A percentile compares a stretch with the other conserved stretches of the same genome.
Conservation (phyloP, 2,113 vertebrate species). For the Lagopus muta region DNA sequence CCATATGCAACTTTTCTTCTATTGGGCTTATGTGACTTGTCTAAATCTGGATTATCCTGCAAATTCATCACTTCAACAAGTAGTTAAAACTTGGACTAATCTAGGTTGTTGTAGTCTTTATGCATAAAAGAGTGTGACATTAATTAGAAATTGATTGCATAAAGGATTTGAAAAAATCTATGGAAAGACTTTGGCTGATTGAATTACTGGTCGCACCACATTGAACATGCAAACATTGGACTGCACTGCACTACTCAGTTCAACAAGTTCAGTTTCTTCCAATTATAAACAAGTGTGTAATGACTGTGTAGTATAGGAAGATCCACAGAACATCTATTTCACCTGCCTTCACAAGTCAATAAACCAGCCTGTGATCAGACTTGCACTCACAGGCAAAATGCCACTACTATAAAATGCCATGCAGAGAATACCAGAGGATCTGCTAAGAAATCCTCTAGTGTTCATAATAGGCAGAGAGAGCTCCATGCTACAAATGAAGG, state of each 20-base stretch:
- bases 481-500: not conserved
- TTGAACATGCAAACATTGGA: not conserved
- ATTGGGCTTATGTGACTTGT: not conserved
- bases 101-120: not conserved
- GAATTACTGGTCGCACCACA: not conserved
- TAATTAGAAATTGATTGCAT: not conserved
- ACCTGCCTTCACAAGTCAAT: not conserved
- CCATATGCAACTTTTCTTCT: not conserved
- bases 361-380: not conserved
- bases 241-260: not conserved
- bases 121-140: not conserved
- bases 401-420: not conserved
- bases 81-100: not conserved
- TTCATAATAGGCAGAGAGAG: accelerated
- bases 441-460: not conserved
- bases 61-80: not conserved
- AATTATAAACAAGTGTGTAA: not conserved
- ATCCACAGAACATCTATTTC: not conserved
- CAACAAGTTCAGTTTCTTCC: not conserved
- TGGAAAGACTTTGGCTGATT: not conserved
- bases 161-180: not conserved
- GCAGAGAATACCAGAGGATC: not conserved
- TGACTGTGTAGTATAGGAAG: not conserved
- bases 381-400: not conserved
- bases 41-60: not conserved